Percentiles rank a stretch among this genome's conserved stretches.
Conservation (phyloP, 2,113 vertebrate genomes). For the Lates calcarifer region DNA sequence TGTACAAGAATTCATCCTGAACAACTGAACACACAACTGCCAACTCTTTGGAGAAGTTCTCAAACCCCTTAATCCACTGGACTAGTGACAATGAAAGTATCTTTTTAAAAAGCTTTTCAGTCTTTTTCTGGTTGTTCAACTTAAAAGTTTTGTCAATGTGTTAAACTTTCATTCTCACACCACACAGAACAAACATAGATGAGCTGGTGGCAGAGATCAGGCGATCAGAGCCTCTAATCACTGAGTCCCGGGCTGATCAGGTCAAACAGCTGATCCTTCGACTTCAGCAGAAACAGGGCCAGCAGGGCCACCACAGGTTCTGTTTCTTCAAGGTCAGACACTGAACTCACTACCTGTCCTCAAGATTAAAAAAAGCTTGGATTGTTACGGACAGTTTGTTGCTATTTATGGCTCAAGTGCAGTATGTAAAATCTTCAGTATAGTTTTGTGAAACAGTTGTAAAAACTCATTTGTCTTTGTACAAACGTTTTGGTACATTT, state of each 20-base stretch:
- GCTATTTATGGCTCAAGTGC: too few relatives aligned
- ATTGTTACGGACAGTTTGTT: neutral
- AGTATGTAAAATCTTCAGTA: neutral
- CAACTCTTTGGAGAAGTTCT: too few relatives aligned
- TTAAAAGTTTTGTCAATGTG: neutral
- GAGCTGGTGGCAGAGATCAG: constrained; percentile 89
- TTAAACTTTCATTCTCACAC: neutral
- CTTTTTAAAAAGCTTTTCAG: too few relatives aligned
- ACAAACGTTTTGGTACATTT: neutral
- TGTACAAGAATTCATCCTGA: too few relatives aligned
- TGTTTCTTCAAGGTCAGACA: constrained; percentile 90
- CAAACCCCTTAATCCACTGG: too few relatives aligned
- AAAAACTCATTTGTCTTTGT: neutral
- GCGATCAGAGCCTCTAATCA: constrained; percentile 90
- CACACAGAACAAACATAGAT: constrained; percentile 86
- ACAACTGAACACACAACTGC: too few relatives aligned
- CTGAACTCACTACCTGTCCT: neutral
- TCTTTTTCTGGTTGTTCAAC: too few relatives aligned
- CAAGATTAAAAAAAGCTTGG: neutral
- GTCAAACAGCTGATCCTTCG: constrained; percentile 87
- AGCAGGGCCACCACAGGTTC: constrained; percentile 88
- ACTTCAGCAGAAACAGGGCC: constrained; percentile 90
- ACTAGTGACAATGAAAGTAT: too few relatives aligned
- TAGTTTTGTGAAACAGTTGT: neutral
- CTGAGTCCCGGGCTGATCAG: constrained; percentile 85